Evolutionary conservation across 2,797 vertebrate species (phyloP), one percentile per base, ranked within the genome.

Genomic region (Lepus oiostolus): DNA sequence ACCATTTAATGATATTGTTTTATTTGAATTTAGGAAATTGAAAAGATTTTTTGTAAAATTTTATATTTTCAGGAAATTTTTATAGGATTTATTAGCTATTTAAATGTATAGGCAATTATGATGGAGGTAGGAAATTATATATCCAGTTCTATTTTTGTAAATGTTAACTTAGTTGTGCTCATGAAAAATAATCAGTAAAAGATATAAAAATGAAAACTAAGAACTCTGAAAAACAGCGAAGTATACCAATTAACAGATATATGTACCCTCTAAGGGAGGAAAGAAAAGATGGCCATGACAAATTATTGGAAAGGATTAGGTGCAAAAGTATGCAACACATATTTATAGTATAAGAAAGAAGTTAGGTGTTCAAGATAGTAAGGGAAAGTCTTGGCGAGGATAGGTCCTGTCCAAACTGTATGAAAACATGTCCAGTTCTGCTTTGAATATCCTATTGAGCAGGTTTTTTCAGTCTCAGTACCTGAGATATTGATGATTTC

Each of bases 381-480:
- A 74, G 30, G 17, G 42, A 74, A 77, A 7, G 4, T 35, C 4
- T 62, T 52, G 5, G 6, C 42, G 11, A 6, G 35, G 22, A 63
- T 1, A 65, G 5, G 1, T 24, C 50, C 35, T 13, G 63, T 30
- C 21, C 22, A 35, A 54, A 38, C 0, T 42, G 0, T 7, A 32
- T 14, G 19, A 70, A 30, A 4, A 12, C 9, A 63, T 22, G 32
- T 2, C 6, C 16, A 9, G 4, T 30, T 60, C 62, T 93, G 12
- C 72, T 87, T 28, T 71, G 30, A 71, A 10, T 8, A 54, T 63
- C 21, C 9, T 30, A 2, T 5, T 0, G 2, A 65, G 1, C 54
- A 10, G 0, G 42, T 16, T 21, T 1, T 71, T 52, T 74, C 24
- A 17, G 0, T 2, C 65, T 38, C 63, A 0, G n/a, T 3, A 2